Evolutionary conservation across 2,888 invertebrate species (phyloP).

Genomic region (Noctua pronuba): DNA sequence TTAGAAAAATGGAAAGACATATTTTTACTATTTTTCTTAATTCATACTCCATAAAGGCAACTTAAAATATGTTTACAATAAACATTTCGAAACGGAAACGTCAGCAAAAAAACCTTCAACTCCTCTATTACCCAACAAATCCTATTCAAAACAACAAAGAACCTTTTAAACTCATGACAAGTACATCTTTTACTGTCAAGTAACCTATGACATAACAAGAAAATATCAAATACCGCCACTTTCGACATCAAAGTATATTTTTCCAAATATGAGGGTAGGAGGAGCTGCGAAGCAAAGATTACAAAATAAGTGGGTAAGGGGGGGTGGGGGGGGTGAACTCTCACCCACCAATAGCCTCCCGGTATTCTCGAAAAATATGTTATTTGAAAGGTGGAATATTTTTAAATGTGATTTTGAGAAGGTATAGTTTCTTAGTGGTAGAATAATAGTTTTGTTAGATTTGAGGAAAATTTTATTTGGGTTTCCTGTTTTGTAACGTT

Average conservation of each 20-base stretch:
- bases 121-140: slow-evolving; percentile 19
- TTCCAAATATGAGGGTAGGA: slow-evolving; percentile 62
- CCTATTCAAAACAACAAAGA: slow-evolving; percentile 53
- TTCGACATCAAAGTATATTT: slow-evolving; percentile 72
- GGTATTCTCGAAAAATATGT: slow-evolving; percentile 60
- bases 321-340: slow-evolving; percentile 11
- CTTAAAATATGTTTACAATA: neutral
- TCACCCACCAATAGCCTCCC: slow-evolving; percentile 45
- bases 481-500: neutral
- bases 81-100: neutral
- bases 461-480: neutral
- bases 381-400: slow-evolving; percentile 64
- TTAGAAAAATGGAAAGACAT: neutral
- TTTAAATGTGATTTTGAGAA: slow-evolving; percentile 57
- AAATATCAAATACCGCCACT: slow-evolving; percentile 70
- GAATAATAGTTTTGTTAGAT: slow-evolving; percentile 6
- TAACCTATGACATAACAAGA: slow-evolving; percentile 59
- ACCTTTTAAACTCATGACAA: slow-evolving; percentile 61
- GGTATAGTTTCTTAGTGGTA: slow-evolving; percentile 30
- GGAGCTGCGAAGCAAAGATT: slow-evolving; percentile 72
- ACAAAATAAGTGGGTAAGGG: slow-evolving; percentile 63
- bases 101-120: slow-evolving; percentile 1
- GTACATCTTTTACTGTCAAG: slow-evolving; percentile 62
- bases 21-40: neutral
- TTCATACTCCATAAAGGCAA: neutral